These are phyloP conservation scores for Abrostola tripartita DNA, from an alignment of 2,888 invertebrate genomes.

Conservation along the genomic window DNA sequence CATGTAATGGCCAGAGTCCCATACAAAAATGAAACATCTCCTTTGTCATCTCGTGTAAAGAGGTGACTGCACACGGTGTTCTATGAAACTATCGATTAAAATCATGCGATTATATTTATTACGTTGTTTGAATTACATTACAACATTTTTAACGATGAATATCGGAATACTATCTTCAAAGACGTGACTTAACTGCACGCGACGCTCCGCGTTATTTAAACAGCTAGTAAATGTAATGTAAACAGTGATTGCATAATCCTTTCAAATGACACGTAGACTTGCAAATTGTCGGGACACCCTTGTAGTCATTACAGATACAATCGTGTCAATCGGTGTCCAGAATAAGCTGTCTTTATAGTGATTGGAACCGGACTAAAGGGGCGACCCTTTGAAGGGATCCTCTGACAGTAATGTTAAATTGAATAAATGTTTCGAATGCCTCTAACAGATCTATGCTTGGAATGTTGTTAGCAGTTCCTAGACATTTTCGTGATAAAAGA, in stretches of 20 bases:
- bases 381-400: neutral
- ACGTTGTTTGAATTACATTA: too few relatives aligned
- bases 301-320: neutral
- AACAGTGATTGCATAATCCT: slow-evolving; percentile 1
- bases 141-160: too few relatives aligned
- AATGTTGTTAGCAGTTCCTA: too few relatives aligned
- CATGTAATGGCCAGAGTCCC: too few relatives aligned
- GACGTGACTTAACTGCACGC: neutral
- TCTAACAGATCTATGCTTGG: too few relatives aligned
- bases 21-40: too few relatives aligned
- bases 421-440: neutral
- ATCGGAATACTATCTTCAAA: too few relatives aligned
- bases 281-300: slow-evolving; percentile 1
- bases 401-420: neutral
- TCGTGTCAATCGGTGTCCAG: neutral
- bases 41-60: too few relatives aligned
- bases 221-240: neutral
- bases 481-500: too few relatives aligned
- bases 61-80: too few relatives aligned
- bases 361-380: neutral
- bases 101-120: too few relatives aligned
- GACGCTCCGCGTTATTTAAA: neutral
- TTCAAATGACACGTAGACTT: neutral
- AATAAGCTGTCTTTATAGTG: neutral
- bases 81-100: too few relatives aligned